Evolutionary conservation across 2,797 vertebrate species (phyloP).

Genomic region (Pangasius krempfi): DNA sequence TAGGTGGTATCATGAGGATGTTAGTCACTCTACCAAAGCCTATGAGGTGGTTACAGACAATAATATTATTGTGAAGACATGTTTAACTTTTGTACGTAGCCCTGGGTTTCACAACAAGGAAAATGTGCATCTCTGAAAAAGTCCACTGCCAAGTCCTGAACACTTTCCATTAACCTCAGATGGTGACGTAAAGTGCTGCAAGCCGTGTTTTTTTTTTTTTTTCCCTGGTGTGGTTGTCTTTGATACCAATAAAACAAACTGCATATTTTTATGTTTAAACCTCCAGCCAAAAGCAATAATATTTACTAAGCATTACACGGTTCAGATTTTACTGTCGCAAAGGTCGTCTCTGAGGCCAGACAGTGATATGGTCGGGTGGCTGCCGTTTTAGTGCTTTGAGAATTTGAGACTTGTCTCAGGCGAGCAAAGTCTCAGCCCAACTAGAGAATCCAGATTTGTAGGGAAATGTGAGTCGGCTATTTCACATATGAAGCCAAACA

Average conservation of each 20-base stretch:
- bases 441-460: conserved; percentile 32
- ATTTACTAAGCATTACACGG: conserved; percentile 28
- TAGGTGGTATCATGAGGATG: conserved; percentile 52
- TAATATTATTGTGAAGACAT: conserved; percentile 19
- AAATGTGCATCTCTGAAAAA: conserved; percentile 28
- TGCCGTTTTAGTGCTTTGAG: conserved; percentile 32
- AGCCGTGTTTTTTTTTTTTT: background rate
- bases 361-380: conserved; percentile 29
- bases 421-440: conserved; percentile 13
- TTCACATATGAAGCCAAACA: conserved; percentile 40
- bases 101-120: conserved; percentile 37
- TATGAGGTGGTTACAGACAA: conserved; percentile 20
- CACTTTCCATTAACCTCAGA: conserved; percentile 35
- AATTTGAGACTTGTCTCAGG: conserved; percentile 39
- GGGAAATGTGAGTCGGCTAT: background rate
- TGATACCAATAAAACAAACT: conserved; percentile 49
- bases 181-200: conserved; percentile 2
- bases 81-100: conserved; percentile 10
- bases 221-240: background rate
- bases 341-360: conserved; percentile 34
- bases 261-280: background rate
- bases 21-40: conserved; percentile 41
- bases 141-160: conserved; percentile 29
- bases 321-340: conserved; percentile 15
- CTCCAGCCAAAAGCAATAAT: background rate